Evolutionary conservation across 2,888 invertebrate species (phyloP), one percentile per base, ranked within the genome.

Genomic region (Heliconius erato): DNA sequence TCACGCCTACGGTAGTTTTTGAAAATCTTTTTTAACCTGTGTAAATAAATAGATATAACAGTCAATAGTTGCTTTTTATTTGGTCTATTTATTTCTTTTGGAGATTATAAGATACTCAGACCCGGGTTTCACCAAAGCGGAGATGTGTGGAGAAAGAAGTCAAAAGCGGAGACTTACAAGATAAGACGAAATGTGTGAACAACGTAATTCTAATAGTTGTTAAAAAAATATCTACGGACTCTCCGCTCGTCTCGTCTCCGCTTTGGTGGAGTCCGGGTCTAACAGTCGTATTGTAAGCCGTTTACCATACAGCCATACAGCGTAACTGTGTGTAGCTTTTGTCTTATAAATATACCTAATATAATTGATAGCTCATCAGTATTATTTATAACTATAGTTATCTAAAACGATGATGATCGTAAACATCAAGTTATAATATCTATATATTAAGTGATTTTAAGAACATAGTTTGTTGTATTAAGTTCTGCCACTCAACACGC

Each of bases 321-420:
- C 49, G 7, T 26, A 49, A 72, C 44, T 72, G 19, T 26, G 44
- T 44, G 44, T 72, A 44, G 72, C 3, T 49, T 44, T 72, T 72
- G 44, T 72, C 72, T 71, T 71, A 28, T 32, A 67, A 16, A 65
- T 65, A 3, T 67, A 12, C n/a, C 40, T 40, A 32, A 14, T 44
- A 71, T 71, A 44, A 71, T 6, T 72, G 28, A 44, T 49, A 72
- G 72, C 16, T 72, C 26, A 49, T 44, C 72, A 72, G 72, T 72
- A 49, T 72, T 72, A 72, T 49, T 72, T 72, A 44, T 49, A 72
- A 44, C 16, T 71, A 71, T 71, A 69, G 69, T 69, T 32, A 7
- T 44, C 9, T 71, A 16, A 71, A 71, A 72, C 44, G 26, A 26
- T 49, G 9, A 72, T 49, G 26, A 7, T 44, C 26, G 16, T 12